A percentile compares a stretch with the other conserved stretches of the same genome.
phyloP scores from a whole-genome alignment of 92 coral and sea anemone species.

The Phymanthus crucifer region DNA sequence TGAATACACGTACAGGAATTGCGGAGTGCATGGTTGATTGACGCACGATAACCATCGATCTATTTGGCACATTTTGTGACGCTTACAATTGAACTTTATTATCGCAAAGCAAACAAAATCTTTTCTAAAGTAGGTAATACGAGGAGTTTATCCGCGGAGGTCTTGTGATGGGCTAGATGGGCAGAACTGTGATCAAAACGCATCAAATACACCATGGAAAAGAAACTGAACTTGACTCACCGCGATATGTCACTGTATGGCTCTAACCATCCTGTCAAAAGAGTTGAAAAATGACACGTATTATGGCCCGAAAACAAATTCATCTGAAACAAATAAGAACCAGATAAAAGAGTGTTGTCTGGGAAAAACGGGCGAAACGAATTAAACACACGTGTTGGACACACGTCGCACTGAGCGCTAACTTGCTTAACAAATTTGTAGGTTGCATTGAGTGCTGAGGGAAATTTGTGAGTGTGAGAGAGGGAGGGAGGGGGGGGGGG shows the following conservation, averaged over 20 bases:
- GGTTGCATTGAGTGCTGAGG: too few species aligned
- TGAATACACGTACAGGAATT: not conserved
- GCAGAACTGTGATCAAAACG: not conserved
- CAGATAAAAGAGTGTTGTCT: not conserved
- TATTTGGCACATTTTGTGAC: slow-evolving; percentile 9
- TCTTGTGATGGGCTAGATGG: not conserved
- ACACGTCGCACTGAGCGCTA: not conserved
- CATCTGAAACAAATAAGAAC: not conserved
- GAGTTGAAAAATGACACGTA: too few species aligned
- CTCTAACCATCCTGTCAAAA: too few species aligned
- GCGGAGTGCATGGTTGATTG: not conserved
- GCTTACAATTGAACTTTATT: not conserved
- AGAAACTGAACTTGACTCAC: too few species aligned
- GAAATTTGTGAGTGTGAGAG: too few species aligned
- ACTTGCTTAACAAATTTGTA: too few species aligned
- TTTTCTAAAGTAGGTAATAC: not conserved
- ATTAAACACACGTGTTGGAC: not conserved
- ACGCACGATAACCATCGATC: not conserved
- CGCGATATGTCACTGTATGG: too few species aligned
- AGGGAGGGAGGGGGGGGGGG: too few species aligned
- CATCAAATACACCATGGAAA: too few species aligned
- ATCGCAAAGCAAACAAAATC: slow-evolving; percentile 4
- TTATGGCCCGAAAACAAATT: too few species aligned
- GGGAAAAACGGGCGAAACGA: not conserved
- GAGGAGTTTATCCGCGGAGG: not conserved